phyloP scores from a whole-genome alignment of 1,140 invertebrate genomes.

The Drosophila lowei region DNA sequence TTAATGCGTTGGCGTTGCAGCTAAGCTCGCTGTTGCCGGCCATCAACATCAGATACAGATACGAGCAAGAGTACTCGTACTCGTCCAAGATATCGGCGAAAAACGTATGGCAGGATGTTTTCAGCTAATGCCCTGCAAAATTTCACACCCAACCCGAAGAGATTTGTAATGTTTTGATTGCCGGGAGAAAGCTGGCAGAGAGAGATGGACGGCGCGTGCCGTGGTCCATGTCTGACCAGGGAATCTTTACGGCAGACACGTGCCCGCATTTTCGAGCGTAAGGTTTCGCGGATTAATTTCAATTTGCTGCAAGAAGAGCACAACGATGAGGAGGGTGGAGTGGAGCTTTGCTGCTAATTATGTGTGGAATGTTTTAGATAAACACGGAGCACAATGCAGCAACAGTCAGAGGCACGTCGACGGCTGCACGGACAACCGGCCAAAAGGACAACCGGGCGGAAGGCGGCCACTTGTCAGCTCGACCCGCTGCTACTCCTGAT shows the following conservation, averaged over 20 bases:
- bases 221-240: constrained; percentile 27
- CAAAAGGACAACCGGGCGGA: constrained; percentile 68
- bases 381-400: constrained; percentile 69
- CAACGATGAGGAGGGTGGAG: background rate
- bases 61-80: too few relatives aligned
- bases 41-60: constrained; percentile 56
- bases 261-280: constrained; percentile 77
- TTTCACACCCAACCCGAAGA: constrained; percentile 50
- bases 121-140: constrained; percentile 52
- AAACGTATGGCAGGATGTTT: constrained; percentile 64
- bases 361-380: constrained; percentile 80
- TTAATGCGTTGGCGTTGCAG: constrained; percentile 79
- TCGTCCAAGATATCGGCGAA: constrained; percentile 51
- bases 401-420: constrained; percentile 21
- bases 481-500: constrained; percentile 17
- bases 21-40: constrained; percentile 60
- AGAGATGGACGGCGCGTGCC: constrained; percentile 28
- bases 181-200: constrained; percentile 29
- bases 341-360: constrained; percentile 73
- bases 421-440: constrained; percentile 32
- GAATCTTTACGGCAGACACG: constrained; percentile 61
- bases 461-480: constrained; percentile 66
- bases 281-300: constrained; percentile 82
- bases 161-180: constrained; percentile 78
- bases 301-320: constrained; percentile 67